Base-by-base conservation (phyloP, 2,888 invertebrate genomes). In the Erebia ligea region DNA sequence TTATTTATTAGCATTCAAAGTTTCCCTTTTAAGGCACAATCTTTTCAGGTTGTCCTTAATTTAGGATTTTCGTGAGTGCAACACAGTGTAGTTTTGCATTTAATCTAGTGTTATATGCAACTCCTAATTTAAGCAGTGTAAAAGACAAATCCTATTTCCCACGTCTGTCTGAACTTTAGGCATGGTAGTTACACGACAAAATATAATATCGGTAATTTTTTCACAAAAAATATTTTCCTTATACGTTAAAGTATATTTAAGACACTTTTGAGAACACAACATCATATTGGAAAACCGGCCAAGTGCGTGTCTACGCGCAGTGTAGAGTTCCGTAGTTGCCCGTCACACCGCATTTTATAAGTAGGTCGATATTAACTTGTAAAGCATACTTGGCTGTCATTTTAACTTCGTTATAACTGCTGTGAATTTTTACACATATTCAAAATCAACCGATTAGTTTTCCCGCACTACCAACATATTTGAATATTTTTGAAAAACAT, bases 121-220 rank as follows among this genome's bases (percentile, higher is more conserved):
- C 6, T 9, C 25, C 21, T 50, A 50, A 17, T 34, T 21, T 25
- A 50, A 25, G 50, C 48, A 62, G 21, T 62, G 50, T 25, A 52
- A 52, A 17, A 52, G 52, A 52, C 64, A 50, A 34, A 64, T 50
- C 34, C 64, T 64, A 54, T 52, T 64, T 64, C 64, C 64, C 64
- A 64, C 64, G 64, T 64, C 64, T 17, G 52, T 40, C 6, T 2
- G 13, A 25, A 1, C 61, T 42, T 1, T 42, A 59, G 59, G 59
- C 19, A 42, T 59, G 59, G n/a, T 19, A 11, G 3, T 45, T 45
- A 9, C n/a, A 21, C 34, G 34, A 57, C 9, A 25, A 34, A n/a
- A 59, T 25, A 59, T 15, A n/a, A 1, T 42, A 59, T 42, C 42
- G 59, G 34, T 34, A 34, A 6, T 34, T 34, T 25, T 40, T 11